These are phyloP conservation scores for Pterobdella sp. DNA, from an alignment of 2,888 invertebrate species.

Conservation along the genomic window DNA sequence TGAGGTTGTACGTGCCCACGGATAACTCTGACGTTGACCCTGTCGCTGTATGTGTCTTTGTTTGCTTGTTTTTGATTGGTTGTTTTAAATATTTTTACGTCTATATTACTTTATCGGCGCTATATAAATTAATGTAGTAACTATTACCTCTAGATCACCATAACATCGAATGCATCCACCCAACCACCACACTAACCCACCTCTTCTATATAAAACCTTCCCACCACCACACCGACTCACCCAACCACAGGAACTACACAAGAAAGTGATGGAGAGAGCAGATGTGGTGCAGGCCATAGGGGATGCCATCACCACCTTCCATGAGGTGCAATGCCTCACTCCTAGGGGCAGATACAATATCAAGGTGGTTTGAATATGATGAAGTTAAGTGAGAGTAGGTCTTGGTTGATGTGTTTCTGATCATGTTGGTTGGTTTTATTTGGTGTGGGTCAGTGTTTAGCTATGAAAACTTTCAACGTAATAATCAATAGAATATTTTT, in stretches of 20 bases:
- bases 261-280: constrained; percentile 91
- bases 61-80: neutral
- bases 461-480: too few relatives aligned
- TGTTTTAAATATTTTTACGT: too few relatives aligned
- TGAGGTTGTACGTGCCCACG: constrained; percentile 88
- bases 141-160: too few relatives aligned
- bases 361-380: neutral
- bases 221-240: neutral
- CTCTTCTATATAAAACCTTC: neutral
- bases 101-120: too few relatives aligned
- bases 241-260: constrained; percentile 73
- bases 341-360: constrained; percentile 61
- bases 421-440: constrained; percentile 51
- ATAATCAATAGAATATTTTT: too few relatives aligned
- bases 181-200: neutral
- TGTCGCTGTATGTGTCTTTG: constrained; percentile 2
- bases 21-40: constrained; percentile 61
- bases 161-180: neutral
- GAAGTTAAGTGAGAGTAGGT: neutral
- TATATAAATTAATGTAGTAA: too few relatives aligned
- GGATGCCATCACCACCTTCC: constrained; percentile 91
- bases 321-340: constrained; percentile 92
- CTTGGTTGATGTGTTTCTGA: neutral
- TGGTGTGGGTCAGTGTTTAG: neutral
- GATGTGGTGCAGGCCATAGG: constrained; percentile 95